phyloP scores from a whole-genome alignment of 64 coral and sea anemone species.

The Pachyseris speciosa region DNA sequence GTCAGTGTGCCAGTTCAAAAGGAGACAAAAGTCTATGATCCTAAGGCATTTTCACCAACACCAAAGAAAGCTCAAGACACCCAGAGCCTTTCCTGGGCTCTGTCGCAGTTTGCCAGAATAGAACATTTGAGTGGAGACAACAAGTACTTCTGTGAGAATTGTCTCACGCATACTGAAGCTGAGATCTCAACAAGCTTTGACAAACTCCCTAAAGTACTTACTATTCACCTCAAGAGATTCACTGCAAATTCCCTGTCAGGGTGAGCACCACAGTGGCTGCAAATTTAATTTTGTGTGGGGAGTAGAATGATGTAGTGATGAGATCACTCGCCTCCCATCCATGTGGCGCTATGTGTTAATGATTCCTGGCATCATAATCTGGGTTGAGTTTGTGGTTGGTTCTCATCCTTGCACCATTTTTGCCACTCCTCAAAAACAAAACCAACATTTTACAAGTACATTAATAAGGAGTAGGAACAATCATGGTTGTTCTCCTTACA shows the following conservation, averaged over 20 bases:
- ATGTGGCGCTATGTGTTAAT: too few relatives aligned
- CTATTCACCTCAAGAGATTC: constrained; percentile 96
- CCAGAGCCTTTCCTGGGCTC: constrained; percentile 79
- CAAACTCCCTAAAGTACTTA: constrained; percentile 81
- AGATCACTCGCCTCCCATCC: too few relatives aligned
- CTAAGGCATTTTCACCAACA: constrained; percentile 63
- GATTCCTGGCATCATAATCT: too few relatives aligned
- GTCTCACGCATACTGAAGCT: constrained; percentile 86
- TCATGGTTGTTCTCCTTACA: too few relatives aligned
- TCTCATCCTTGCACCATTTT: too few relatives aligned
- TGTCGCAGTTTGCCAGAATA: constrained; percentile 93
- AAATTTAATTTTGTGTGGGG: not conserved
- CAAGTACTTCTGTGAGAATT: constrained; percentile 98
- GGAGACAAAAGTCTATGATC: constrained; percentile 32
- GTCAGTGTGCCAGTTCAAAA: constrained; percentile 92
- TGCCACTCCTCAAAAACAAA: too few relatives aligned
- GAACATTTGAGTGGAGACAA: constrained; percentile 91
- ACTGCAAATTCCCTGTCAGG: constrained; percentile 62
- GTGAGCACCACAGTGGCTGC: not conserved
- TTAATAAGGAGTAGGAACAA: too few relatives aligned
- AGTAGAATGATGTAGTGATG: too few relatives aligned
- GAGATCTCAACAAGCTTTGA: constrained; percentile 97
- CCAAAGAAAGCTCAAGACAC: constrained; percentile 63
- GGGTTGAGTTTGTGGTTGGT: too few relatives aligned
- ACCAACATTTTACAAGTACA: too few relatives aligned